Evolutionary conservation across 2,888 invertebrate species (phyloP), one percentile per base, ranked within the genome.

Genomic region (Meiosimyza decipiens): DNA sequence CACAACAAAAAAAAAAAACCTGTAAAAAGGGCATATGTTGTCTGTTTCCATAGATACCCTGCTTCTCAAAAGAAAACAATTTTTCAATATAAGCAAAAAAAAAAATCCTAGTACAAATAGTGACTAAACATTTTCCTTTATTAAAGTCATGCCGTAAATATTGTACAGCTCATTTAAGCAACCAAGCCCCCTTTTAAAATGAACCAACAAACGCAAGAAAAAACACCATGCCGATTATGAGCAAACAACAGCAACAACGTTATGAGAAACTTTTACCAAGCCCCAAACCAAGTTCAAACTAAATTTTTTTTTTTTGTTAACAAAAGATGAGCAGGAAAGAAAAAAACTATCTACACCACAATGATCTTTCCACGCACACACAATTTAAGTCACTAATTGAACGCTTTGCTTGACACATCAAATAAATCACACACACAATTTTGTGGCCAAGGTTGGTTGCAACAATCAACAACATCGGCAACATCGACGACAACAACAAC

Each of bases 311-410:
- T 22, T 28, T 40, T 9, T 40, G 40, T 40, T 40, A 50, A 22
- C 28, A 7, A 65, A 65, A 50, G n/a, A 65, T 51, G 52, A 40
- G 33, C 51, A 6, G 33, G n/a, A 65, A 18, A 3, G 16, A n/a
- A 9, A 40, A 65, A 51, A 51, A 40, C 40, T 40, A 6, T 40
- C 6, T 40, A 40, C 40, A 9, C 40, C 9, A 15, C 57, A 59
- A 28, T 15, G 52, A 70, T 62, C 50, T 33, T 52, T 62, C 52
- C 63, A 22, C 50, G 40, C 62, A 76, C 79, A 80, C 82, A 82
- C 84, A 85, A 85, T 83, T 85, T 83, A 82, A 84, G 83, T 81
- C 83, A 83, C 86, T 86, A 86, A 86, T 86, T 86, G 86, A 86
- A 86, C 86, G 86, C 86, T 86, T 84, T 86, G 83, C 81, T 82